These are phyloP conservation scores for Tauraco erythrolophus DNA, from an alignment of 2,113 vertebrate genomes.

Conservation along the genomic window DNA sequence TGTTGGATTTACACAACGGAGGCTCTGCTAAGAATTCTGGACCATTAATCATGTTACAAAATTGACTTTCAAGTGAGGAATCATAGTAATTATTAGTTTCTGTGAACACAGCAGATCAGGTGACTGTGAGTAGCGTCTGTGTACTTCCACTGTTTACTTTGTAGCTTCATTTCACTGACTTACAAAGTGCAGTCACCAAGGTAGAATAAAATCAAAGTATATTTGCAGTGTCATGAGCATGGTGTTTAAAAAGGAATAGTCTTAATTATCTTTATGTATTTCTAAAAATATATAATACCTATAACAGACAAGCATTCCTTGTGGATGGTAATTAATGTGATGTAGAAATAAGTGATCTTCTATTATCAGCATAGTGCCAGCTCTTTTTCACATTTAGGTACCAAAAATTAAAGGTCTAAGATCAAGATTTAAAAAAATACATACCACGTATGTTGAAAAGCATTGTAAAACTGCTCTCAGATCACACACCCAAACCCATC, in stretches of 20 bases:
- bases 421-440: not conserved
- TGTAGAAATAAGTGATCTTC: not conserved
- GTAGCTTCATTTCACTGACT: conserved; percentile 6
- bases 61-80: not conserved
- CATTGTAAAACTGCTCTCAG: not conserved
- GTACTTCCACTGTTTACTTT: conserved; percentile 7
- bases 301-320: not conserved
- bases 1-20: not conserved
- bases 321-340: not conserved
- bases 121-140: not conserved
- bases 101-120: not conserved
- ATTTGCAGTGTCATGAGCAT: not conserved
- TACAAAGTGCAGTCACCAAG: not conserved
- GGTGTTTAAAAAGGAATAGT: not conserved
- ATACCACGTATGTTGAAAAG: not conserved
- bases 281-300: not conserved
- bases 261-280: not conserved
- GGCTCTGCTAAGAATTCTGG: not conserved
- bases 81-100: conserved; percentile 12
- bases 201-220: not conserved
- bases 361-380: not conserved
- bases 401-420: not conserved
- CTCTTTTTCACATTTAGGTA: not conserved
- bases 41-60: conserved; percentile 6
- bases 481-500: not conserved